Base-by-base conservation (phyloP, 2,888 invertebrate species). In the Vandiemenella viatica region DNA sequence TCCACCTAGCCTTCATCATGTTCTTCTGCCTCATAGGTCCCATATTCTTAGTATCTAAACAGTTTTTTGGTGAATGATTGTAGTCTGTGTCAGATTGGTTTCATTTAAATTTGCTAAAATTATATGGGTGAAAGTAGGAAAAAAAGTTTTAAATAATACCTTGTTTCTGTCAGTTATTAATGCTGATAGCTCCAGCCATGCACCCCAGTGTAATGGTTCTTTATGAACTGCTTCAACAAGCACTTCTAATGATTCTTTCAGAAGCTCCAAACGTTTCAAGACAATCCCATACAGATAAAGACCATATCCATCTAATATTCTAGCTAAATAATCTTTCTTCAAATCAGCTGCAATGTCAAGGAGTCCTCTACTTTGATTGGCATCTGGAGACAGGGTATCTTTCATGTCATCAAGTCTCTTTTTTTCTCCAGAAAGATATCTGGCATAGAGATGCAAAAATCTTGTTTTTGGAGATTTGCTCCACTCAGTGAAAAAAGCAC, bases 261-360 rank as follows among this genome's bases (percentile, higher is more conserved):
- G 71, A 13, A 95, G 70, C 60, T 92, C 88, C 47, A 95, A 66
- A 61, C 90, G 88, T 60, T 89, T 87, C 43, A 95, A 68, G 2
- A 96, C 83, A 5, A 95, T 79, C 13, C 95, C 97, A 67, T 92
- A 90, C 52, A 96, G 66, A 67, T 91, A 92, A 37, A 88, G 71
- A 6, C 83, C 76, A 63, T 84, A 97, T 1, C 90, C 91, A 72
- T 97, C 96, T 44, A 89, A 67, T 55, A 77, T 79, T 48, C 73
- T 71, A 15, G 70, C 69, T 46, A 68, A 64, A 58, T 77, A 73
- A 57, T 78, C 76, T 22, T 69, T 66, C 52, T 77, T 72, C 37
- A 83, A 60, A 43, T 73, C 72, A 0, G 70, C 63, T 53, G 76
- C 71, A 5, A 83, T 63, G 43, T 74, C 71, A 32, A 74, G 71